Evolutionary conservation across 2,113 vertebrate species (phyloP), one percentile per base, ranked within the genome.

Genomic region (Xiphophorus hellerii): DNA sequence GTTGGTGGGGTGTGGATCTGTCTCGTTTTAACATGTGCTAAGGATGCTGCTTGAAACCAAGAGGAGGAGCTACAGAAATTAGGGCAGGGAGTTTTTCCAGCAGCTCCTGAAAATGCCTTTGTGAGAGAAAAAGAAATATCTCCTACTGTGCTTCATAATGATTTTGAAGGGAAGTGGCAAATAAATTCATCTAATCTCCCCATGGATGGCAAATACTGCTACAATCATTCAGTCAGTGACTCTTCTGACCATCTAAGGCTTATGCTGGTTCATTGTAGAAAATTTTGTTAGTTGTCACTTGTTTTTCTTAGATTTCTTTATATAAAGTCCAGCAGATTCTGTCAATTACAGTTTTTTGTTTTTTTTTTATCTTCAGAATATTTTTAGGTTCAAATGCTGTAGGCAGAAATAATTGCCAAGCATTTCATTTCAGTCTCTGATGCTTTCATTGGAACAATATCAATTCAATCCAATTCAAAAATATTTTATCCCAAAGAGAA

Each of bases 21-120:
- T 79, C 78, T 82, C 62, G 13, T 11, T 84, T 73, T 42, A 77
- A 68, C 58, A 80, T 77, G 83, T 75, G 78, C 63, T 81, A 62
- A n/a, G 71, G 76, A 84, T 42, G 11, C 29, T 74, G 42, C 28
- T 2, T 54, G 37, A 74, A 13, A 62, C 33, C 51, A 69, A 33
- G 66, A 77, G 66, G 71, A 73, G 51, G 39, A 33, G n/a, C 9
- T 29, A 37, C 64, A 80, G 77, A 82, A 89, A 85, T 69, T 54
- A 87, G 74, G 73, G 60, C 79, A 84, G 65, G 62, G 71, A 33
- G 11, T 30, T 28, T 54, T 82, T 86, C 61, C 78, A 69, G 82
- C 66, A 33, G 9, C 37, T 71, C 48, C 63, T 60, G 15, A 64
- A 71, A 66, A 67, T 66, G 33, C 77, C 63, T 79, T 77, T 83